phyloP scores from a whole-genome alignment of 2,797 vertebrate species.

The Eremophila alpestris region DNA sequence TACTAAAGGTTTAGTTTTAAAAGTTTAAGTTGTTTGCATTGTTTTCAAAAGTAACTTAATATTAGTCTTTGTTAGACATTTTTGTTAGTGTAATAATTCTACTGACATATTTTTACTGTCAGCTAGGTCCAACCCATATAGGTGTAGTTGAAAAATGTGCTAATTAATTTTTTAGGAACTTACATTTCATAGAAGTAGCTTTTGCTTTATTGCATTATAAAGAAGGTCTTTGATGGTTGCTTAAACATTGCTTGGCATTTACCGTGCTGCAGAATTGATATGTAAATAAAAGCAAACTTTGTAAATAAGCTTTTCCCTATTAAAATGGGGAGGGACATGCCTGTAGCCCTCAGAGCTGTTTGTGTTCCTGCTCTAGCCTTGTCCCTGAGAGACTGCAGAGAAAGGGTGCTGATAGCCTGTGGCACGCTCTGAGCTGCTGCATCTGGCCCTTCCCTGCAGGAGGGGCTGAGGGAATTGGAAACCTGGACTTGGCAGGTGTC shows the following conservation, averaged over 20 bases:
- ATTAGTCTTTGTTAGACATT: neutral
- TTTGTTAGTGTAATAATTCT: neutral
- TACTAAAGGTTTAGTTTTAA: neutral
- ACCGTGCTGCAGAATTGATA: neutral
- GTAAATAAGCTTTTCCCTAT: neutral
- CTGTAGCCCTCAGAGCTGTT: neutral
- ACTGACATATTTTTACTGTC: neutral
- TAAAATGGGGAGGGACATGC: neutral
- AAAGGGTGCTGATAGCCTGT: neutral
- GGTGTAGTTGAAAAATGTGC: neutral
- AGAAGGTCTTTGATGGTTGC: neutral
- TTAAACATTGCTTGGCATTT: neutral
- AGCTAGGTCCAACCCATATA: neutral
- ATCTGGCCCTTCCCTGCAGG: neutral
- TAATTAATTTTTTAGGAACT: neutral
- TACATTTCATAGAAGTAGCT: neutral
- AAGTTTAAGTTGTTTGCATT: neutral
- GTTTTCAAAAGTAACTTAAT: neutral
- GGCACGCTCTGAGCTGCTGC: neutral
- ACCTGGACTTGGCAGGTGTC: neutral
- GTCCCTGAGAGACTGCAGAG: neutral
- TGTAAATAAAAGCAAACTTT: neutral
- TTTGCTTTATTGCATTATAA: neutral
- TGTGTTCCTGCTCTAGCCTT: neutral
- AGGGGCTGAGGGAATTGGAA: neutral